These are phyloP conservation scores for Brachyopa scutellaris DNA, from an alignment of 2,888 invertebrate genomes.

Conservation along the genomic window DNA sequence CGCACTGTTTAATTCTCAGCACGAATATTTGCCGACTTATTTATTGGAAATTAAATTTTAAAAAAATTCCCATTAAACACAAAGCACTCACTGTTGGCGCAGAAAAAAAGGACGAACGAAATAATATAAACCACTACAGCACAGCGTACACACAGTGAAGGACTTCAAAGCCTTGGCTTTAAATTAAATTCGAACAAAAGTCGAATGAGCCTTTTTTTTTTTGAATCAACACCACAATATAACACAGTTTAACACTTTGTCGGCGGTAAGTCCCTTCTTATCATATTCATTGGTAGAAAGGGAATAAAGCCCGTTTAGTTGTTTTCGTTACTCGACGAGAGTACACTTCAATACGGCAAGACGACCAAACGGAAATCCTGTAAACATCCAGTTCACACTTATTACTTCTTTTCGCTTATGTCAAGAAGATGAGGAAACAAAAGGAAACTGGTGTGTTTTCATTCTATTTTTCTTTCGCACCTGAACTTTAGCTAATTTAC, in stretches of 20 bases:
- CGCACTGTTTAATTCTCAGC: slow-evolving; percentile 18
- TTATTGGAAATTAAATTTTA: slow-evolving; percentile 52
- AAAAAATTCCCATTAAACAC: slow-evolving; percentile 46
- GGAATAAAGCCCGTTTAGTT: not conserved
- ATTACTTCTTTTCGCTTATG: slow-evolving; percentile 40
- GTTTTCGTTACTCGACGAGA: slow-evolving; percentile 19
- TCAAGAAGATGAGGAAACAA: slow-evolving; percentile 14
- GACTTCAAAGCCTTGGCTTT: slow-evolving; percentile 18
- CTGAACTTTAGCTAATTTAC: slow-evolving; percentile 70
- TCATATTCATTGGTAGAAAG: too few species aligned
- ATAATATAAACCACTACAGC: not conserved
- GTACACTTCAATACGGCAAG: slow-evolving; percentile 51
- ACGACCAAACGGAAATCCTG: slow-evolving; percentile 50
- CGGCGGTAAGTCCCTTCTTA: not conserved
- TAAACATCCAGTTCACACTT: slow-evolving; percentile 70
- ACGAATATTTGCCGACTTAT: slow-evolving; percentile 38
- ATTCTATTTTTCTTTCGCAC: slow-evolving; percentile 33
- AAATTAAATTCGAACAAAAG: slow-evolving; percentile 23
- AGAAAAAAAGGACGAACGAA: not conserved
- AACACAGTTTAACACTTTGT: slow-evolving; percentile 1
- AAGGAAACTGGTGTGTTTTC: slow-evolving; percentile 34
- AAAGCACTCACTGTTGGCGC: slow-evolving; percentile 13
- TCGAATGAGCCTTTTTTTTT: slow-evolving; percentile 10
- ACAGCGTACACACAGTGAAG: too few species aligned
- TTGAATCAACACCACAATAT: slow-evolving; percentile 1